phyloP scores from a whole-genome alignment of 2,888 invertebrate genomes.

The Caenorhabditis doughertyi region DNA sequence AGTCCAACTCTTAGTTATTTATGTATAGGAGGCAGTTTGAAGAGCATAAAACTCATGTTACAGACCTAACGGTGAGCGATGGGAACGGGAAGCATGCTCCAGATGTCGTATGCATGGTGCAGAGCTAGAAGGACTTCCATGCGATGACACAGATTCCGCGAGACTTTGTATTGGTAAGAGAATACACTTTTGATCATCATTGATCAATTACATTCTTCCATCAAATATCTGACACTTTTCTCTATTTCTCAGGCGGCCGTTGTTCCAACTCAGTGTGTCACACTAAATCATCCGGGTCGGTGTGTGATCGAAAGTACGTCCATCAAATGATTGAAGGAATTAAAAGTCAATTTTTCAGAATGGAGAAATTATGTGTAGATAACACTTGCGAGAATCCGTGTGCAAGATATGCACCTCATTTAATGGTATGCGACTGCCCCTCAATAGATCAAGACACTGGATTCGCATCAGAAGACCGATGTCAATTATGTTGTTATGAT shows the following conservation, averaged over 20 bases:
- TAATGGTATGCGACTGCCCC: slow-evolving; percentile 83
- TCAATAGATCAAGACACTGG: slow-evolving; percentile 82
- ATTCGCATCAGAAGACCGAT: slow-evolving; percentile 82
- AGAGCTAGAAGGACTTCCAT: slow-evolving; percentile 81
- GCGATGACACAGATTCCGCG: slow-evolving; percentile 82
- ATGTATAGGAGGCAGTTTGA: slow-evolving; percentile 25
- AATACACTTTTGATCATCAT: slow-evolving; percentile 7
- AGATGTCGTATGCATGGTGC: slow-evolving; percentile 80
- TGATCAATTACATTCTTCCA: slow-evolving; percentile 8
- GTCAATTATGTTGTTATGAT: slow-evolving; percentile 83
- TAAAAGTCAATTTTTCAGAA: slow-evolving; percentile 63
- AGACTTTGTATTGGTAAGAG: slow-evolving; percentile 77
- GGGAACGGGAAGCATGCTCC: slow-evolving; percentile 82
- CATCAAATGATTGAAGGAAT: slow-evolving; percentile 8
- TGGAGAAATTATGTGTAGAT: slow-evolving; percentile 82
- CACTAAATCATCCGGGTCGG: slow-evolving; percentile 80
- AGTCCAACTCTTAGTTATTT: slow-evolving; percentile 26
- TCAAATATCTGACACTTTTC: slow-evolving; percentile 2
- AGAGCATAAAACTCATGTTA: slow-evolving; percentile 14
- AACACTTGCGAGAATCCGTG: slow-evolving; percentile 82
- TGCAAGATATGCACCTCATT: slow-evolving; percentile 79
- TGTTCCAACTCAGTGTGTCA: slow-evolving; percentile 82
- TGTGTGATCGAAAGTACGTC: slow-evolving; percentile 81
- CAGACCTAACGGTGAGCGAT: slow-evolving; percentile 82
- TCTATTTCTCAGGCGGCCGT: slow-evolving; percentile 71